phyloP scores from a whole-genome alignment of 2,888 invertebrate species.

The Idaea aversata region DNA sequence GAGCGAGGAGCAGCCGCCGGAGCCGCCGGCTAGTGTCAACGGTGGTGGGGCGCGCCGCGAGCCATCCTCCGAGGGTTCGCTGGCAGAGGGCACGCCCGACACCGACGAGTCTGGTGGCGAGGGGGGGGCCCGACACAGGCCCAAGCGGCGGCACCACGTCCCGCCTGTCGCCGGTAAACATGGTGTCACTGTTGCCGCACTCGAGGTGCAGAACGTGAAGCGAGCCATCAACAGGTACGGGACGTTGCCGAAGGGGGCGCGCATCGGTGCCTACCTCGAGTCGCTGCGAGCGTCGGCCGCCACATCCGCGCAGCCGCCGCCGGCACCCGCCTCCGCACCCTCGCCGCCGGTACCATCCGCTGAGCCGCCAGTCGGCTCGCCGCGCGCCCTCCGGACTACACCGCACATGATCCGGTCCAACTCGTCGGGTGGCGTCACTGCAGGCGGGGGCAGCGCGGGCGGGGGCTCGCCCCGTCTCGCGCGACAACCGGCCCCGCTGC shows the following conservation, averaged over 20 bases:
- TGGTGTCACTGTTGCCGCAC: constrained; percentile 91
- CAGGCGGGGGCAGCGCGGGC: constrained; percentile 43
- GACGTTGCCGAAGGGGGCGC: constrained; percentile 96
- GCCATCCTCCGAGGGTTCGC: constrained; percentile 85
- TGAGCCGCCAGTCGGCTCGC: constrained; percentile 81
- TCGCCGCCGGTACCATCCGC: constrained; percentile 60
- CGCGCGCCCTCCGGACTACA: constrained; percentile 83
- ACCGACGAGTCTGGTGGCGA: constrained; percentile 84
- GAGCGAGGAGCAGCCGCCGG: constrained; percentile 78
- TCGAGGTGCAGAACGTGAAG: constrained; percentile 97
- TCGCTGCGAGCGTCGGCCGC: constrained; percentile 90
- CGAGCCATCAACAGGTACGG: constrained; percentile 97
- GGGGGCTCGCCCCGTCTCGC: constrained; percentile 62
- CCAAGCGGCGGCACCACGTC: constrained; percentile 62
- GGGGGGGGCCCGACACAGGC: constrained; percentile 71
- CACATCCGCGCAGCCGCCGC: constrained; percentile 47
- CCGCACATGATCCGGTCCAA: constrained; percentile 94
- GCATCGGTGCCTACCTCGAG: constrained; percentile 97
- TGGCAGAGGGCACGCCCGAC: constrained; percentile 86
- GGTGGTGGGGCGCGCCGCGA: constrained; percentile 60
- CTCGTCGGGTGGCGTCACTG: constrained; percentile 90
- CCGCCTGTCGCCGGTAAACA: constrained; percentile 32
- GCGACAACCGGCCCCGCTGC: constrained; percentile 58
- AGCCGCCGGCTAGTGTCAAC: constrained; percentile 76
- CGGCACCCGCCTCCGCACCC: constrained; percentile 74